A percentile compares a stretch with the other conserved stretches of the same genome.
Conservation (phyloP, 2,888 invertebrate species). For the Sinhomidia bicolor region DNA sequence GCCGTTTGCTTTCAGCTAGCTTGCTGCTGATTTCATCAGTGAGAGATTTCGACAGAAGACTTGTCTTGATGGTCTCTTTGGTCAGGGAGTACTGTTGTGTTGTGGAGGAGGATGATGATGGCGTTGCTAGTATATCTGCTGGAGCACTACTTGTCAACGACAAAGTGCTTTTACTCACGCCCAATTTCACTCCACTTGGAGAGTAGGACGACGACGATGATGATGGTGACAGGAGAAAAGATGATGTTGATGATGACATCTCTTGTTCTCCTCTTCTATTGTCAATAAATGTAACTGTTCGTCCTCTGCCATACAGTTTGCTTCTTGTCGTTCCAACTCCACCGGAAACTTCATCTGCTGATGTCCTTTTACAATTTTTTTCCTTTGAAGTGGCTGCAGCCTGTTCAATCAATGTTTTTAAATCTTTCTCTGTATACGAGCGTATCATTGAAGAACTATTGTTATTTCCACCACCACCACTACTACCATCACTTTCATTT, state of each 20-base stretch:
- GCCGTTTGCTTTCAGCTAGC: constrained; percentile 62
- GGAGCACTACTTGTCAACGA: constrained; percentile 59
- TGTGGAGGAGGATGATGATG: constrained; percentile 48
- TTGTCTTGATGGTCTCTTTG: constrained; percentile 73
- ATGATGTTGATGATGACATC: constrained; percentile 66
- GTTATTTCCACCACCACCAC: constrained; percentile 83
- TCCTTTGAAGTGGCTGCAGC: constrained; percentile 83
- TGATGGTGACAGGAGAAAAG: constrained; percentile 52
- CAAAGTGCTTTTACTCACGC: constrained; percentile 76
- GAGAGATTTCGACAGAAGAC: constrained; percentile 67
- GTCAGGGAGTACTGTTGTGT: constrained; percentile 74
- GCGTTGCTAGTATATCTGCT: neutral
- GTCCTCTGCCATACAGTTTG: constrained; percentile 53
- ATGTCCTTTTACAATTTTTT: constrained; percentile 83
- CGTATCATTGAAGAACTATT: constrained; percentile 82
- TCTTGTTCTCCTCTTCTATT: constrained; percentile 39
- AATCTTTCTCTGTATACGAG: constrained; percentile 87
- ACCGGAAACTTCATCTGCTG: constrained; percentile 66
- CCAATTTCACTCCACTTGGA: constrained; percentile 74
- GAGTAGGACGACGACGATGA: constrained; percentile 43
- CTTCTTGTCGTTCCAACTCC: constrained; percentile 31
- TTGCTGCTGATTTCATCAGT: constrained; percentile 65
- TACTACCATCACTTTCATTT: neutral
- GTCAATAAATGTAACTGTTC: constrained; percentile 70
- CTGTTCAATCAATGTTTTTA: constrained; percentile 85